Conservation (phyloP, 2,797 vertebrate genomes). For the Cichlasoma orientale region DNA sequence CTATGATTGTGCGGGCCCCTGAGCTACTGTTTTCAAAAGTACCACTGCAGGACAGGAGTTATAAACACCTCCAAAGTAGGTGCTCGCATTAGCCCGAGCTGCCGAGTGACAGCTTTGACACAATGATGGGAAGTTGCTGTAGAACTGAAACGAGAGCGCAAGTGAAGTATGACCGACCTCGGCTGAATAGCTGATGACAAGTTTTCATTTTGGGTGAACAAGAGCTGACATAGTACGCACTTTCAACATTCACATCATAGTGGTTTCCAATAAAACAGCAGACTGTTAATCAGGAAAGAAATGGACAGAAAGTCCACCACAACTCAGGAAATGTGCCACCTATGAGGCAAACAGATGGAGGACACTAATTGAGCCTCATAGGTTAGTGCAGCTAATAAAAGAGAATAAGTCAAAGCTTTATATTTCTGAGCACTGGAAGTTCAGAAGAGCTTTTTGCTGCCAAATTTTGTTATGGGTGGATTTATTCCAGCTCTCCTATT, state of each 20-base stretch:
- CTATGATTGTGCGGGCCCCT: neutral
- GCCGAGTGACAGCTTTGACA: neutral
- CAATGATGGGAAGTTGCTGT: neutral
- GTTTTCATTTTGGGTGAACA: neutral
- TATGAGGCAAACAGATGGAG: constrained; percentile 40
- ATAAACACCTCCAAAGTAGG: neutral
- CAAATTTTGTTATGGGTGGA: constrained; percentile 25
- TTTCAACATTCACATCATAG: neutral
- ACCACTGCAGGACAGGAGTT: neutral
- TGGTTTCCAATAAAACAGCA: neutral
- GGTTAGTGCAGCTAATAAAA: constrained; percentile 9
- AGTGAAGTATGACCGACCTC: neutral
- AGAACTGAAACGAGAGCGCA: neutral
- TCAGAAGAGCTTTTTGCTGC: constrained; percentile 6
- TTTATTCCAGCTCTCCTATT: constrained; percentile 5
- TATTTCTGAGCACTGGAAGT: neutral
- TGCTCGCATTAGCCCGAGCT: neutral
- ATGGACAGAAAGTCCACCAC: neutral
- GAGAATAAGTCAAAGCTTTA: neutral
- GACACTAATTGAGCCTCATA: constrained; percentile 18
- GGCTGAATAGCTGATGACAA: neutral
- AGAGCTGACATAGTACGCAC: neutral
- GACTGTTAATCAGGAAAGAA: neutral
- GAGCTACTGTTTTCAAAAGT: neutral
- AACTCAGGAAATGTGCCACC: neutral